phyloP scores from a whole-genome alignment of 2,888 invertebrate genomes.

The Drosophila tripunctata region DNA sequence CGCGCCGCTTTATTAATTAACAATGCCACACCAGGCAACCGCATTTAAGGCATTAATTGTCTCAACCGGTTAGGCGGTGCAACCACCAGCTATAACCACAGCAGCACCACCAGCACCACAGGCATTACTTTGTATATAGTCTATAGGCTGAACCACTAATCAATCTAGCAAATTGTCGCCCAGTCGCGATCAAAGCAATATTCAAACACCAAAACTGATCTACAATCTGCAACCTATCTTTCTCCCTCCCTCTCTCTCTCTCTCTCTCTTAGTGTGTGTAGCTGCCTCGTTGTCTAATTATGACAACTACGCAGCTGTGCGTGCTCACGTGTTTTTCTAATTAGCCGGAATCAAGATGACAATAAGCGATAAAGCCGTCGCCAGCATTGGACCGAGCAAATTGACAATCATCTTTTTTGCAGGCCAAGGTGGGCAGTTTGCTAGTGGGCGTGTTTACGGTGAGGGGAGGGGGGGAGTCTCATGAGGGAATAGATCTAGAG shows the following conservation, averaged over 20 bases:
- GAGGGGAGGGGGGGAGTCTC: no score
- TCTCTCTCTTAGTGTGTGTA: slow-evolving; percentile 11
- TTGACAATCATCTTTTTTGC: slow-evolving; percentile 79
- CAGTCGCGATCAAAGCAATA: slow-evolving; percentile 54
- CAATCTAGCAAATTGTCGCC: slow-evolving; percentile 81
- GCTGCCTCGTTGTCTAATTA: slow-evolving; percentile 64
- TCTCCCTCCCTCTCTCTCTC: background rate
- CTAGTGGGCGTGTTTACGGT: no score
- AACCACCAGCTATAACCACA: background rate
- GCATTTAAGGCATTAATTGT: slow-evolving; percentile 79
- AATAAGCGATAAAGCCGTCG: slow-evolving; percentile 72
- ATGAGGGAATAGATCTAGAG: no score
- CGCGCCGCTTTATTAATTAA: slow-evolving; percentile 73
- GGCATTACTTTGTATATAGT: no score
- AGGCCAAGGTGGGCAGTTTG: slow-evolving; percentile 2
- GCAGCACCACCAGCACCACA: background rate
- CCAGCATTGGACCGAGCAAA: slow-evolving; percentile 63
- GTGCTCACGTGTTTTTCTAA: slow-evolving; percentile 78
- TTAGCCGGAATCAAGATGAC: slow-evolving; percentile 69
- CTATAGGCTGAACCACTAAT: slow-evolving; percentile 68
- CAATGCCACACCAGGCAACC: slow-evolving; percentile 77
- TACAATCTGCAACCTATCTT: background rate
- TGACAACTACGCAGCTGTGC: slow-evolving; percentile 77
- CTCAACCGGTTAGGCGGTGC: slow-evolving; percentile 53
- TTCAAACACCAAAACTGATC: slow-evolving; percentile 49